A percentile compares a stretch with the other conserved stretches of the same genome.
Evolutionary conservation across 2,888 invertebrate species (phyloP).

Genomic region (Platycnemis pennipes): DNA sequence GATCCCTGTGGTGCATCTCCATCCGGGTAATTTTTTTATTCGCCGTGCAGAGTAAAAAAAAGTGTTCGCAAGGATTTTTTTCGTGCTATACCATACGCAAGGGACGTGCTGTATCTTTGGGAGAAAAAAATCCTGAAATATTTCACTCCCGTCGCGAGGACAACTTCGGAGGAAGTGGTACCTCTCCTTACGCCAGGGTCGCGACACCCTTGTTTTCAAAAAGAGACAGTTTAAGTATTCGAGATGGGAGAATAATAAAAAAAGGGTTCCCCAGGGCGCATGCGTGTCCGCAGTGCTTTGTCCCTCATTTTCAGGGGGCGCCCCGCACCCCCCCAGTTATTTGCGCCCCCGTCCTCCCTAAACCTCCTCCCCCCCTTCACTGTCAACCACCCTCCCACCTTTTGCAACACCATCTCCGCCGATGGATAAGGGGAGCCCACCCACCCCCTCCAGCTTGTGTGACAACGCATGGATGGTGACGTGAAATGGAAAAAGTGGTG

Average conservation of each 20-base stretch:
- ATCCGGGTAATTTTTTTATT: neutral
- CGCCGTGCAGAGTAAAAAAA: neutral
- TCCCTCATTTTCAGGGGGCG: neutral
- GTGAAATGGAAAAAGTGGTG: constrained; percentile 23
- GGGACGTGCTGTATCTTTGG: neutral
- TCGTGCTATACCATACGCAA: neutral
- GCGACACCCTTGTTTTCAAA: neutral
- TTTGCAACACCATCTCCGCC: neutral
- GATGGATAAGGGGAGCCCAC: neutral
- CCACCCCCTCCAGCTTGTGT: neutral
- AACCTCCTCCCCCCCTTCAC: neutral
- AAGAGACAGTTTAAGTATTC: neutral
- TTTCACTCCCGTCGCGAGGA: neutral
- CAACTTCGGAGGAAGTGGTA: neutral
- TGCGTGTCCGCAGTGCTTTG: constrained; percentile 28
- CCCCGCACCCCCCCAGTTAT: neutral
- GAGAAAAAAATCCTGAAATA: neutral
- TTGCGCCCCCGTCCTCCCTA: neutral
- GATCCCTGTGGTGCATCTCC: neutral
- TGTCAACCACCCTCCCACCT: neutral
- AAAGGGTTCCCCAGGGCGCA: neutral
- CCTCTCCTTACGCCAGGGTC: neutral
- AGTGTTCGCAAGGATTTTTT: neutral
- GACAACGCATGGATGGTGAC: constrained; percentile 25
- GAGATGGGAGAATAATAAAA: neutral